phyloP scores from a whole-genome alignment of 1,140 invertebrate genomes.

The Drosophila subobscura region DNA sequence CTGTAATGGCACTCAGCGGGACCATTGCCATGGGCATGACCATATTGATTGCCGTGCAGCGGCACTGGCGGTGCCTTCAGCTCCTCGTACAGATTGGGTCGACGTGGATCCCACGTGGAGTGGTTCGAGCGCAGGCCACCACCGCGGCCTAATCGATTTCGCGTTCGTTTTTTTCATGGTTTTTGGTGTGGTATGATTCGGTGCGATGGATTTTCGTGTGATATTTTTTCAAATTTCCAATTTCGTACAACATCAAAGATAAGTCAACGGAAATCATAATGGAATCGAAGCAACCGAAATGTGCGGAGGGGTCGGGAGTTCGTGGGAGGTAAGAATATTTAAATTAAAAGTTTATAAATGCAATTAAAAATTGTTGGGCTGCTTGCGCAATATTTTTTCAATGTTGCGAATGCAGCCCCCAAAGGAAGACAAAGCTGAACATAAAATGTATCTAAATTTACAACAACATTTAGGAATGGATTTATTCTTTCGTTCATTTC shows the following conservation, averaged over 20 bases:
- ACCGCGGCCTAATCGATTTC: constrained; percentile 68
- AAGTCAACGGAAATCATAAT: constrained; percentile 64
- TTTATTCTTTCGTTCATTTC: constrained; percentile 17
- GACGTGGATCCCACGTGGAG: constrained; percentile 93
- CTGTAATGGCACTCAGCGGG: constrained; percentile 85
- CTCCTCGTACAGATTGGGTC: constrained; percentile 93
- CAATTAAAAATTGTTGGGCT: constrained; percentile 4
- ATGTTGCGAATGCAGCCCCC: constrained; percentile 4
- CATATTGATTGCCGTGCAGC: constrained; percentile 76
- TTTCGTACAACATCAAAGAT: constrained; percentile 76
- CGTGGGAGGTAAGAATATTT: constrained; percentile 37
- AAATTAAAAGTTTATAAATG: constrained; percentile 42
- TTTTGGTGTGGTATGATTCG: constrained; percentile 23
- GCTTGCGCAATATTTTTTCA: not conserved
- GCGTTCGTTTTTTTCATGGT: constrained; percentile 4
- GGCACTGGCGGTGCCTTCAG: constrained; percentile 86
- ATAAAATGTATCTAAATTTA: constrained; percentile 59
- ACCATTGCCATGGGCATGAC: constrained; percentile 83
- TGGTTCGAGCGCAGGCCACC: constrained; percentile 86
- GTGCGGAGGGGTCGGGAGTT: constrained; percentile 38
- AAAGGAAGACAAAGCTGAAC: constrained; percentile 18
- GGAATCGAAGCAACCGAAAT: constrained; percentile 56
- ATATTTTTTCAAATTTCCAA: constrained; percentile 70
- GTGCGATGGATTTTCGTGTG: constrained; percentile 46
- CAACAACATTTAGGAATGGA: constrained; percentile 70